phyloP scores from a whole-genome alignment of 2,888 invertebrate genomes.

The Punctoribates punctum region DNA sequence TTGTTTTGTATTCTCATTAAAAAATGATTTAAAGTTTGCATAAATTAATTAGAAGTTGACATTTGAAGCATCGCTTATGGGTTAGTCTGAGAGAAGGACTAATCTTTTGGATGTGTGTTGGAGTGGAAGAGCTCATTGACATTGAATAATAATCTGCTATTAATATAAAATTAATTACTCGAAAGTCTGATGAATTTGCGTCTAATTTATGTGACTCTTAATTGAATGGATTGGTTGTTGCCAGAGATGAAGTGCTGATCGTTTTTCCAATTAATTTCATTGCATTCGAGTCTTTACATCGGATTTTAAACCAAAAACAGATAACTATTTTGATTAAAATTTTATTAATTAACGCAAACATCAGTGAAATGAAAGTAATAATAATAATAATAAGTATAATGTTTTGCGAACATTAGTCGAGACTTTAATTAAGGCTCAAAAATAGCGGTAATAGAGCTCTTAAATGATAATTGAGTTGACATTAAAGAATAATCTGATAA shows the following conservation, averaged over 20 bases:
- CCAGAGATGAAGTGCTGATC: constrained; percentile 11
- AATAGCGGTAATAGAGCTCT: background rate
- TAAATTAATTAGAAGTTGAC: no score
- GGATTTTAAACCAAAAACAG: constrained; percentile 2
- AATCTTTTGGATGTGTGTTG: background rate
- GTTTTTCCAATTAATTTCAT: constrained; percentile 25
- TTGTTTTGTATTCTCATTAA: no score
- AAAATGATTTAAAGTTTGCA: no score
- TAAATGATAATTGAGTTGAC: no score
- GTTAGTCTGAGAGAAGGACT: no score
- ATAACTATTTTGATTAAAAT: background rate
- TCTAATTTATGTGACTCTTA: constrained; percentile 22
- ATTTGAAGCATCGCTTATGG: no score
- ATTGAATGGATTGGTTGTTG: constrained; percentile 24
- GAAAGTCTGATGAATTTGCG: background rate
- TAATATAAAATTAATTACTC: constrained; percentile 26
- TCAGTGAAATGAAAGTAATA: constrained; percentile 5
- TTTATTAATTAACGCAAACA: constrained; percentile 29
- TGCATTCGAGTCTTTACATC: background rate
- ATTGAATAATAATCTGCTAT: constrained; percentile 6
- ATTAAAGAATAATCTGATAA: background rate
- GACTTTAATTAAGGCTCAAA: constrained; percentile 5
- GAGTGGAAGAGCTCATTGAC: constrained; percentile 14
- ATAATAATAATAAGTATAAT: constrained; percentile 11
- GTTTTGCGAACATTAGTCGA: background rate